Percentiles rank a stretch among this genome's conserved stretches.
Conservation (phyloP, 2,113 vertebrate genomes). For the Clarias macrocephalus region DNA sequence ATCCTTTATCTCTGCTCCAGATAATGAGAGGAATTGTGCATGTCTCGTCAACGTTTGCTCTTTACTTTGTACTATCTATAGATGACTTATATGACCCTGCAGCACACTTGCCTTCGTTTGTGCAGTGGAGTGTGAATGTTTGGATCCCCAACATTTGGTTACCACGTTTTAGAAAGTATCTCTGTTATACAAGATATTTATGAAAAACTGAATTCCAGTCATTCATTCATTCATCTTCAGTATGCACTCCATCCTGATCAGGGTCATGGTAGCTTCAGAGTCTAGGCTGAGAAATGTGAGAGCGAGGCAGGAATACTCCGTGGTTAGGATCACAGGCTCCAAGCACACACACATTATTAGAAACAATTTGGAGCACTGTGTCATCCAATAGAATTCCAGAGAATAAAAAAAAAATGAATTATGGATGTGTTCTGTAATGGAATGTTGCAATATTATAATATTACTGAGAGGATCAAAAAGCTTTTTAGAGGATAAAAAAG, state of each 20-base stretch:
- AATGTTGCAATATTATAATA: background rate
- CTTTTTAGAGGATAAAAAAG: background rate
- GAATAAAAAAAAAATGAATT: background rate
- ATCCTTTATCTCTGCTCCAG: background rate
- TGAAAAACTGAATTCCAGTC: background rate
- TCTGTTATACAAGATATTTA: background rate
- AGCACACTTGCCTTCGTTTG: background rate
- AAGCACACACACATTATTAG: background rate
- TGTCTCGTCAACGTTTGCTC: background rate
- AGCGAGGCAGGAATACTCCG: background rate
- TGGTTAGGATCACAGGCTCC: background rate
- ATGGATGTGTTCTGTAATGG: background rate
- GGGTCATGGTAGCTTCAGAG: background rate
- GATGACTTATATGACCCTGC: background rate
- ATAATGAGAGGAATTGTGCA: background rate
- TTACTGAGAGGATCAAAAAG: background rate
- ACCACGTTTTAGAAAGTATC: background rate
- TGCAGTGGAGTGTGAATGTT: background rate
- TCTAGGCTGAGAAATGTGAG: background rate
- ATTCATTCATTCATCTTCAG: background rate
- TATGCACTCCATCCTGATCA: background rate
- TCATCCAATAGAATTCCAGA: background rate
- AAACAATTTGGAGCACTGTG: background rate
- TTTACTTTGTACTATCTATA: background rate
- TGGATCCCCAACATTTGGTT: background rate